A percentile compares a stretch with the other conserved stretches of the same genome.
These are phyloP conservation scores for Beroe ovata DNA, from an alignment of 37 sponge, comb jelly and placozoan genomes.

Conservation along the genomic window DNA sequence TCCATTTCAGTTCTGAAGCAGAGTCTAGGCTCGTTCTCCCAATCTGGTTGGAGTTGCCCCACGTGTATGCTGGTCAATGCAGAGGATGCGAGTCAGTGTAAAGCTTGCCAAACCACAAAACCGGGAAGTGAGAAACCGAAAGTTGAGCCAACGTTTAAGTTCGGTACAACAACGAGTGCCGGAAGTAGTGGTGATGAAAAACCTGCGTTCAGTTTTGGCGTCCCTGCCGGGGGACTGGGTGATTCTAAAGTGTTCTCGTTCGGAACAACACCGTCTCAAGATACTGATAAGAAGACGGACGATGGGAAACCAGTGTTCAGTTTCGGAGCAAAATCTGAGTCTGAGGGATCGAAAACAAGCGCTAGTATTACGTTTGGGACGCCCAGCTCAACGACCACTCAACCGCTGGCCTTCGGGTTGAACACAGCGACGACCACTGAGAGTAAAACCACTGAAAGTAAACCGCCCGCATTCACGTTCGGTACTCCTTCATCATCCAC, in stretches of 20 bases:
- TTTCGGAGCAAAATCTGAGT: background rate
- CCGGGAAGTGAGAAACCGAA: slow-evolving; percentile 3
- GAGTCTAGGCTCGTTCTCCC: slow-evolving; percentile 5
- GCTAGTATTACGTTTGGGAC: background rate
- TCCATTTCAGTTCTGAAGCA: slow-evolving; percentile 16
- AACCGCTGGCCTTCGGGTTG: background rate
- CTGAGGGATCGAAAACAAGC: background rate
- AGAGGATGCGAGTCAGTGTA: background rate
- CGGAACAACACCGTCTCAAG: background rate
- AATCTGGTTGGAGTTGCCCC: slow-evolving; percentile 39
- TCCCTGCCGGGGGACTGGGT: background rate
- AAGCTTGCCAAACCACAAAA: slow-evolving; percentile 31
- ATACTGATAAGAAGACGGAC: background rate
- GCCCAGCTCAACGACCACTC: background rate
- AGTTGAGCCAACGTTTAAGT: background rate
- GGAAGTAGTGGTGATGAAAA: slow-evolving; percentile 2
- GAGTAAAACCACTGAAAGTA: background rate
- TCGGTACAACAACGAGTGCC: background rate
- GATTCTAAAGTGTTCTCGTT: background rate
- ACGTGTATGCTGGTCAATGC: slow-evolving; percentile 46
- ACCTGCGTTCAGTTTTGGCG: slow-evolving; percentile 49
- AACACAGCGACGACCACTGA: background rate
- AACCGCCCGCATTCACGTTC: background rate
- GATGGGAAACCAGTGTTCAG: background rate
- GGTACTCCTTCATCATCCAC: background rate